These are phyloP conservation scores for Eurytemora carolleeae DNA, from an alignment of 1,140 invertebrate species.

Conservation along the genomic window DNA sequence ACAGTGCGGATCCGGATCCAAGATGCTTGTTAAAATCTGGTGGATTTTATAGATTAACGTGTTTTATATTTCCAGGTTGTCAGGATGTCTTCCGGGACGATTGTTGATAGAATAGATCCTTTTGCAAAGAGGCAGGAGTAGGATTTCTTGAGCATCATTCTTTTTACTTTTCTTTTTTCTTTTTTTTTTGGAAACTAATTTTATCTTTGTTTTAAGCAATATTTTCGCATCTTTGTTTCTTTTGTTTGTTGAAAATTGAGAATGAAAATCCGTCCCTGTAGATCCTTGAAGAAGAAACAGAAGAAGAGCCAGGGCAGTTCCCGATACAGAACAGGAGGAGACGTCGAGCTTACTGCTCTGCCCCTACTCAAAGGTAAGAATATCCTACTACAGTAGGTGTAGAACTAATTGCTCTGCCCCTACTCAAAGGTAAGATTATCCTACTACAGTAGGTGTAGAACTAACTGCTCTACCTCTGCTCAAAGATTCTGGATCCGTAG, in stretches of 20 bases:
- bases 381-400: slow-evolving; percentile 49
- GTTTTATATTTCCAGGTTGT: too few species aligned
- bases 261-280: too few species aligned
- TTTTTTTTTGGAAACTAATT: too few species aligned
- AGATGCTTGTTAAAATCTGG: too few species aligned
- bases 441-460: slow-evolving; percentile 64
- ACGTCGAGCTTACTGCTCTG: slow-evolving; percentile 64
- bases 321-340: slow-evolving; percentile 64
- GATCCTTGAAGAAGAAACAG: slow-evolving; percentile 74
- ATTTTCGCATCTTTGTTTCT: too few species aligned
- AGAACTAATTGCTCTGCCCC: slow-evolving; percentile 60
- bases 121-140: slow-evolving; percentile 45
- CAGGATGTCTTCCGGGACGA: slow-evolving; percentile 28
- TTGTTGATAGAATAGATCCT: slow-evolving; percentile 84
- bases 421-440: slow-evolving; percentile 49
- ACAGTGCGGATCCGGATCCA: too few species aligned
- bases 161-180: too few species aligned
- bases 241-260: too few species aligned
- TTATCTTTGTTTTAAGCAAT: too few species aligned
- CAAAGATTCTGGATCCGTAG: too few species aligned
- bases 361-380: slow-evolving; percentile 59
- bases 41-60: too few species aligned
- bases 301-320: slow-evolving; percentile 80
- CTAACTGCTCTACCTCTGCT: slow-evolving; percentile 60
- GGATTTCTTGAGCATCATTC: neutral